These are phyloP conservation scores for Spea bombifrons DNA, from an alignment of 2,113 vertebrate species.

Conservation along the genomic window DNA sequence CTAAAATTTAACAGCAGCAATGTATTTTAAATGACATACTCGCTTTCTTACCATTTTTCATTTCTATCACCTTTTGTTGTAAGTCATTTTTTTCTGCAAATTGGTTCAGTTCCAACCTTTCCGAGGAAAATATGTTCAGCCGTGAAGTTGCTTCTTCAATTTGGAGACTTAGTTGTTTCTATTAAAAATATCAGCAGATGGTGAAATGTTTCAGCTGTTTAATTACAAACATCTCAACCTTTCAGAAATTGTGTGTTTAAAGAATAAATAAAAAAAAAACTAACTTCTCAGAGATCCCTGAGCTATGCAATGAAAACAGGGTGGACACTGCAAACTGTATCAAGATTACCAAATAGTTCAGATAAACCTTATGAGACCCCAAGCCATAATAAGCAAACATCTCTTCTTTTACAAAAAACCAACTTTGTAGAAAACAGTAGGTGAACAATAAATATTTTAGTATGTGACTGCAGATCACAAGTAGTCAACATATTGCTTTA, in stretches of 20 bases:
- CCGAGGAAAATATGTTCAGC: slow-evolving; percentile 37
- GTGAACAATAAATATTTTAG: too few species aligned
- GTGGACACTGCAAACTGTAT: too few species aligned
- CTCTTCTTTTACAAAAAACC: too few species aligned
- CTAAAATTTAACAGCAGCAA: slow-evolving; percentile 19
- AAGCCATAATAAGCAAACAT: too few species aligned
- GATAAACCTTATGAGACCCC: too few species aligned
- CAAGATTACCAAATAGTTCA: too few species aligned
- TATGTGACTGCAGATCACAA: too few species aligned
- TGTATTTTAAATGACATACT: slow-evolving; percentile 50
- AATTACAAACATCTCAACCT: not conserved
- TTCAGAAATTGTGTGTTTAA: not conserved
- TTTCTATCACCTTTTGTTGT: slow-evolving; percentile 45
- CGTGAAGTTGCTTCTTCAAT: slow-evolving; percentile 43
- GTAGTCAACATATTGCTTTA: too few species aligned
- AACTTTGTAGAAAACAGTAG: too few species aligned
- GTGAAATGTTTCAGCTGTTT: slow-evolving; percentile 26
- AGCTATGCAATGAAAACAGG: slow-evolving; percentile 33
- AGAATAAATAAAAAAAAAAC: slow-evolving; percentile 3
- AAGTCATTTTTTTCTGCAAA: slow-evolving; percentile 47
- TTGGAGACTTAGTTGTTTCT: slow-evolving; percentile 36
- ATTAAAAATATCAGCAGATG: slow-evolving; percentile 45
- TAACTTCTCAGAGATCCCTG: not conserved
- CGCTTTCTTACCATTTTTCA: slow-evolving; percentile 45
- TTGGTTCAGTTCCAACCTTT: slow-evolving; percentile 48